Base-by-base conservation (phyloP, 1,140 invertebrate genomes). In the Aphidius gifuensis region DNA sequence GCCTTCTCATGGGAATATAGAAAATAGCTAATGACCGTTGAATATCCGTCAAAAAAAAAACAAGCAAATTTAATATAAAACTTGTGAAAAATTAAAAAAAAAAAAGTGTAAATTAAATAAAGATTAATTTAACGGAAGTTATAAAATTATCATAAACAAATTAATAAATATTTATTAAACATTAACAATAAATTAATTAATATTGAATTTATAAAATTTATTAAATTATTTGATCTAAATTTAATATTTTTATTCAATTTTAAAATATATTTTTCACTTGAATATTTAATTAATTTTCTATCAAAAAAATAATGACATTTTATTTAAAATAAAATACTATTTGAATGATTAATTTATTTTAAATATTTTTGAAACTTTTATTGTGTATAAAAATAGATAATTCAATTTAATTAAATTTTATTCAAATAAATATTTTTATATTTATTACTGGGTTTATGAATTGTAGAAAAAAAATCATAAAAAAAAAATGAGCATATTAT, bases 1-100 rank as follows among this genome's bases (percentile, higher is more conserved):
- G 45, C 56, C 45, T 61, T 43, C 44, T 42, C n/a, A 38, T 55
- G 44, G 50, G 38, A 55, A 53, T 46, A 44, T 55, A 44, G 51
- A 57, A 62, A 62, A 62, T 62, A 56, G 40, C 54, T 56, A 45
- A 62, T 62, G 42, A 56, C 53, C 53, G 53, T 46, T 55, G 8
- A 38, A 47, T 23, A 42, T 9, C 6, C n/a, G 5, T 11, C 21
- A 45, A 21, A 6, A 38, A 16, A 16, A 16, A 16, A 16, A 16
- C 16, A 1, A 0, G 16, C 16, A 16, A 16, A 16, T 16, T 16
- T 16, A 9, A 32, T 5, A 46, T 45, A 23, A 51, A 51, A 51
- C 9, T 32, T 16, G 38, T 51, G 46, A 57, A 57, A 21, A 44
- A 46, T 45, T 42, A 46, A 44, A 45, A 21, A 57, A 57, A 54